A percentile compares a stretch with the other conserved stretches of the same genome.
These are phyloP conservation scores for Cydia strobilella DNA, from an alignment of 1,140 invertebrate species.

Conservation along the genomic window DNA sequence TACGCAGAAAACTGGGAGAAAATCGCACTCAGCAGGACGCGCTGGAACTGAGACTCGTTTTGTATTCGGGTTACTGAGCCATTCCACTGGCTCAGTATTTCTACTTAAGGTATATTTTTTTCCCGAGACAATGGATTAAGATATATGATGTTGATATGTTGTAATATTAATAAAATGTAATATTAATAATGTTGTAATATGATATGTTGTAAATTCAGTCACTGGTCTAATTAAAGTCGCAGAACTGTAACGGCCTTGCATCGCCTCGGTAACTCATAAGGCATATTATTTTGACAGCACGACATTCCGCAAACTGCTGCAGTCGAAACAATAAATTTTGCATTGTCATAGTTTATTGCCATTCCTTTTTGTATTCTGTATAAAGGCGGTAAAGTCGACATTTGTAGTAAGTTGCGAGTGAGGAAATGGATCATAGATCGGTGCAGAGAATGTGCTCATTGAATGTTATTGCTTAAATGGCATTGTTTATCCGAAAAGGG, in stretches of 20 bases:
- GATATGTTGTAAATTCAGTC: neutral
- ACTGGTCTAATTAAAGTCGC: neutral
- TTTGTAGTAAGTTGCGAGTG: neutral
- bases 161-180: too few relatives aligned
- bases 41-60: too few relatives aligned
- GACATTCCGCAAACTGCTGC: neutral
- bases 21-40: too few relatives aligned
- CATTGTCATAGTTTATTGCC: neutral
- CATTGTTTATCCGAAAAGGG: conserved; percentile 3
- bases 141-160: too few relatives aligned
- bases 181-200: too few relatives aligned
- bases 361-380: neutral
- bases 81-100: too few relatives aligned
- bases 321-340: neutral
- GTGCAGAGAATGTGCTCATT: neutral
- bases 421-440: conserved; percentile 5
- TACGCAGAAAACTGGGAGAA: too few relatives aligned
- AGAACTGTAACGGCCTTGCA: conserved; percentile 3
- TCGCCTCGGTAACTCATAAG: conserved; percentile 15
- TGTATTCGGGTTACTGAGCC: neutral
- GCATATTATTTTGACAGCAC: conserved; percentile 18
- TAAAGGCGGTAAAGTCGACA: neutral
- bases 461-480: conserved; percentile 13
- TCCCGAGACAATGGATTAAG: neutral
- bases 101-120: neutral